Conservation (phyloP, 2,113 vertebrate species). For the Halichoeres trimaculatus region DNA sequence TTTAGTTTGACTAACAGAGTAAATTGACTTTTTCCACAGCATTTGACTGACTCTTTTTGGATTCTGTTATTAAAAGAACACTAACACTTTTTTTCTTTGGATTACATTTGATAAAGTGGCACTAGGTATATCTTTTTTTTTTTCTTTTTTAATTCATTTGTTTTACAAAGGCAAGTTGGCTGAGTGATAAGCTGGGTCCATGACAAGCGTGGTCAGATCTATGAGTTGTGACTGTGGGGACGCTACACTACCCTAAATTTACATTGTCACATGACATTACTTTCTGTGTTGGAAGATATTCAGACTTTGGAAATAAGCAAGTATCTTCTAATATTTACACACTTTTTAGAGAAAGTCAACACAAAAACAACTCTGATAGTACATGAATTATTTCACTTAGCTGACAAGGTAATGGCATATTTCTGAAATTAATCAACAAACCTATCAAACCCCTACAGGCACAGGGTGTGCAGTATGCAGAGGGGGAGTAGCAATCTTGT, state of each 20-base stretch:
- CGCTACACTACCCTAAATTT: neutral
- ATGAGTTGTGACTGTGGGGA: neutral
- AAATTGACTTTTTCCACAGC: no score
- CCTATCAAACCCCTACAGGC: slow-evolving; percentile 33
- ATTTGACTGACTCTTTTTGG: no score
- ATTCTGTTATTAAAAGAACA: no score
- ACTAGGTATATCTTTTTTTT: no score
- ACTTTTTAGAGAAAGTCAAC: neutral
- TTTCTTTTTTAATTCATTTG: no score
- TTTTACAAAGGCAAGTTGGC: neutral
- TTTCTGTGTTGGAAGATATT: neutral
- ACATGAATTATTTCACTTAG: slow-evolving; percentile 10
- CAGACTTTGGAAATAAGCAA: neutral
- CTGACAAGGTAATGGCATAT: slow-evolving; percentile 26
- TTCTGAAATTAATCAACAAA: slow-evolving; percentile 39
- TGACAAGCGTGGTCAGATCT: neutral
- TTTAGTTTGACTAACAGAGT: no score
- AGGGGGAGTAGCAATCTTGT: slow-evolving; percentile 5
- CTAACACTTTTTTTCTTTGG: no score
- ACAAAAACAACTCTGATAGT: neutral
- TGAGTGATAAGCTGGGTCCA: neutral
- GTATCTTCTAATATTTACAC: neutral
- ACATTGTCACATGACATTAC: neutral
- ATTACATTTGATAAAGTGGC: no score
- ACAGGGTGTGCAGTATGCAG: neutral